phyloP scores from a whole-genome alignment of 2,797 vertebrate genomes.

The Danio kyathit region DNA sequence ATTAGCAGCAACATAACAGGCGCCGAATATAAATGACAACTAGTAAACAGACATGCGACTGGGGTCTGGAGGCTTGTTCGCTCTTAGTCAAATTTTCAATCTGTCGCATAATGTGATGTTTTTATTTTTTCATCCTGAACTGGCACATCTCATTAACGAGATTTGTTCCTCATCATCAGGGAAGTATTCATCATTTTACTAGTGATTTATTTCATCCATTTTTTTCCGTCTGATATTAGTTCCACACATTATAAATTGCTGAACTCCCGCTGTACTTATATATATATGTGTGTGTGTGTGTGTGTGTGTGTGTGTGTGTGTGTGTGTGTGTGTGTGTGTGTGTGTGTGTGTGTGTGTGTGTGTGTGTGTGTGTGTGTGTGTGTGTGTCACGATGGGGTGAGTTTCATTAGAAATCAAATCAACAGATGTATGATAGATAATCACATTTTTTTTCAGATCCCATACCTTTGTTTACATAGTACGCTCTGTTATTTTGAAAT shows the following conservation, averaged over 20 bases:
- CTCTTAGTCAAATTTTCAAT: slow-evolving; percentile 45
- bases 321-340: too few species aligned
- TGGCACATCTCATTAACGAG: slow-evolving; percentile 51
- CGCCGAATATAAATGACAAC: slow-evolving; percentile 23
- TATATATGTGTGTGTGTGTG: too few species aligned
- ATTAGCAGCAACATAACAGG: slow-evolving; percentile 17
- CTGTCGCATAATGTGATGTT: slow-evolving; percentile 37
- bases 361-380: too few species aligned
- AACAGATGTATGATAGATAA: slow-evolving; percentile 25
- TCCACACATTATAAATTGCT: slow-evolving; percentile 58
- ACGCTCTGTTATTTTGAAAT: slow-evolving; percentile 10
- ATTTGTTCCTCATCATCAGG: slow-evolving; percentile 50
- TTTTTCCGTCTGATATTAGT: slow-evolving; percentile 37
- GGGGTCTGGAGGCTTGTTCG: background rate
- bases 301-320: too few species aligned
- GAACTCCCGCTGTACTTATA: slow-evolving; percentile 28
- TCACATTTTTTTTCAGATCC: background rate
- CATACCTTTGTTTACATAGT: slow-evolving; percentile 35
- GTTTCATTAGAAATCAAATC: slow-evolving; percentile 47
- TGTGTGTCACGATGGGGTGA: background rate
- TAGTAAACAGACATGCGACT: slow-evolving; percentile 6
- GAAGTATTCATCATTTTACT: slow-evolving; percentile 54
- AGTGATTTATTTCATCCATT: slow-evolving; percentile 46
- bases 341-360: too few species aligned
- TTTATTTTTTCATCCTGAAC: slow-evolving; percentile 5